Percentiles rank a stretch among this genome's conserved stretches.
phyloP scores from a whole-genome alignment of 2,888 invertebrate species.

The Tyria jacobaeae region DNA sequence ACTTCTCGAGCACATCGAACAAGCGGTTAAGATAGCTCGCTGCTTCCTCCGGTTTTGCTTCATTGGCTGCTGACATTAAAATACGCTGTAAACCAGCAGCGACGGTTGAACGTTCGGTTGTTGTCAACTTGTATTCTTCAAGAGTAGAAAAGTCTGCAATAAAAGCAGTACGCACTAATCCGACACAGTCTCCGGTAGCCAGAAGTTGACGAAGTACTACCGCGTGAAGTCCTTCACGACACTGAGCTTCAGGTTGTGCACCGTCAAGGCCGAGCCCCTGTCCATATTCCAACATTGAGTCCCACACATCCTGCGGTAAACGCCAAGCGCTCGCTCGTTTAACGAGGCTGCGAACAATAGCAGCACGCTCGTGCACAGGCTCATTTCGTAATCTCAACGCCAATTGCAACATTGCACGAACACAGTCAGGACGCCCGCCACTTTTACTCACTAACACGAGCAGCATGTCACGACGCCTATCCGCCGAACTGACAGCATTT shows the following conservation, averaged over 20 bases:
- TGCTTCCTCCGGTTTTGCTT: conserved; percentile 31
- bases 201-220: conserved; percentile 64
- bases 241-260: conserved; percentile 51
- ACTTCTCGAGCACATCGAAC: conserved; percentile 54
- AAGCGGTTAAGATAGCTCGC: conserved; percentile 43
- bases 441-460: conserved; percentile 74
- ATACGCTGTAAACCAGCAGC: conserved; percentile 41
- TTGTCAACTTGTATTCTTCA: conserved; percentile 57
- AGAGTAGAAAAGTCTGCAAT: conserved; percentile 59
- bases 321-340: conserved; percentile 70
- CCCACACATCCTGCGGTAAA: conserved; percentile 60
- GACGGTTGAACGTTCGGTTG: conserved; percentile 53
- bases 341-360: conserved; percentile 70
- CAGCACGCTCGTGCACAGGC: conserved; percentile 63
- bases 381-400: conserved; percentile 64
- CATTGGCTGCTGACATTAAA: conserved; percentile 44
- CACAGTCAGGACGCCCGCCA: conserved; percentile 59
- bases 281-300: conserved; percentile 58
- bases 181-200: conserved; percentile 36
- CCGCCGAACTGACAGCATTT: conserved; percentile 53
- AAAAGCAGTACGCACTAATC: conserved; percentile 51
- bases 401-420: conserved; percentile 60
- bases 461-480: conserved; percentile 69
- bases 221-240: conserved; percentile 69
- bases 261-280: conserved; percentile 70